Evolutionary conservation across 2,113 vertebrate species (phyloP).

Genomic region (Dolichallabes microphthalmus): DNA sequence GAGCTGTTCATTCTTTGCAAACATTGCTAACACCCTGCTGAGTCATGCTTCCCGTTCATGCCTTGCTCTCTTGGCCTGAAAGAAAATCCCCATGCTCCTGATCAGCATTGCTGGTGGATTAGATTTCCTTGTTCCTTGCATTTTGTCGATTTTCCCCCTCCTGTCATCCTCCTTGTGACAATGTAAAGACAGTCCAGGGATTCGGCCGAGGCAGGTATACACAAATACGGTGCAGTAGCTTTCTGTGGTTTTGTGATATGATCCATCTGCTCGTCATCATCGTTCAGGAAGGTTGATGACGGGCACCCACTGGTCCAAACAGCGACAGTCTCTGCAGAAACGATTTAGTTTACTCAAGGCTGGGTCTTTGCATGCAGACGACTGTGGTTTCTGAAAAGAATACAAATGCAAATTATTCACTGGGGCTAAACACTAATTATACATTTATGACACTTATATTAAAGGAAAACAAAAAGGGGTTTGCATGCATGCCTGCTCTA

Average conservation of each 20-base stretch:
- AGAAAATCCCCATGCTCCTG: conserved; percentile 59
- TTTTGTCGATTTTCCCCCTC: conserved; percentile 25
- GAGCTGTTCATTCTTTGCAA: conserved; percentile 58
- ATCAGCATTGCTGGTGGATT: conserved; percentile 53
- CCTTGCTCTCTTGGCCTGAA: conserved; percentile 38
- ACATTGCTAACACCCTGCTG: conserved; percentile 65
- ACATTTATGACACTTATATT: neutral
- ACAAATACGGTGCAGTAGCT: conserved; percentile 74
- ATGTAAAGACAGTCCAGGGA: conserved; percentile 55
- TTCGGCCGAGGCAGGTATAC: conserved; percentile 72
- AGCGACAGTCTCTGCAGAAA: conserved; percentile 94
- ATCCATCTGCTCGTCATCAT: conserved; percentile 68
- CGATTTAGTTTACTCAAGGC: conserved; percentile 88
- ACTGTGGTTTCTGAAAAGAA: conserved; percentile 82
- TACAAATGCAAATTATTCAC: conserved; percentile 14
- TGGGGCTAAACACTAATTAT: too few species aligned
- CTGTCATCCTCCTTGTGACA: conserved; percentile 35
- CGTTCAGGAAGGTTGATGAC: conserved; percentile 91
- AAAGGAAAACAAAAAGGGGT: neutral
- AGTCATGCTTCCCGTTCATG: conserved; percentile 65
- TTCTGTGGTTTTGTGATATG: conserved; percentile 53
- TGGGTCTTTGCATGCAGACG: conserved; percentile 84
- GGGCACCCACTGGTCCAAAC: conserved; percentile 93
- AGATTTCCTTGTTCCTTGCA: conserved; percentile 44
- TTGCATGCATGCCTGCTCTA: neutral